Evolutionary conservation across 2,113 vertebrate genomes (phyloP).

Genomic region (Vimba vimba): DNA sequence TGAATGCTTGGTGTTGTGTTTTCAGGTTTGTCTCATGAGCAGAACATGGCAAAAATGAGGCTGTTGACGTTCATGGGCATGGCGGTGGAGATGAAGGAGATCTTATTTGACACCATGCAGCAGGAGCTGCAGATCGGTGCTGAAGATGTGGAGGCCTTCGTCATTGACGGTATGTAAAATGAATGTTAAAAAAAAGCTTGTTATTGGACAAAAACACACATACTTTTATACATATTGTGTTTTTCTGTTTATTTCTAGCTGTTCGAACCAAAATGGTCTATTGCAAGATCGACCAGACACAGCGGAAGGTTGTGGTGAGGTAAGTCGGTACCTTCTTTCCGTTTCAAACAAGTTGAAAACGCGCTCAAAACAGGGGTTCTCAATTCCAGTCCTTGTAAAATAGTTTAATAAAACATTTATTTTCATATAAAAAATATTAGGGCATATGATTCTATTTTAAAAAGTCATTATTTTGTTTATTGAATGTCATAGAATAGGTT

Average conservation of each 20-base stretch:
- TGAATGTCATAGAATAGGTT: no score
- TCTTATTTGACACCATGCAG: constrained; percentile 95
- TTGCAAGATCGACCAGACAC: constrained; percentile 99
- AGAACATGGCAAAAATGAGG: constrained; percentile 98
- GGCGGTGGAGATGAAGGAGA: constrained; percentile 97
- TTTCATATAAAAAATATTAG: no score
- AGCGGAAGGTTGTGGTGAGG: constrained; percentile 97
- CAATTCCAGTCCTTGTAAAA: no score
- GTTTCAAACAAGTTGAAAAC: background rate
- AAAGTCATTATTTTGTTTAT: no score
- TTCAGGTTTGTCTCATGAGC: constrained; percentile 92
- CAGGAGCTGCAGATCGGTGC: constrained; percentile 94
- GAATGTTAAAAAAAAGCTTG: background rate
- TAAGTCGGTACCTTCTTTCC: constrained; percentile 67
- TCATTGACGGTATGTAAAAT: constrained; percentile 86
- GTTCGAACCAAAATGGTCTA: constrained; percentile 99
- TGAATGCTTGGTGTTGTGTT: constrained; percentile 40
- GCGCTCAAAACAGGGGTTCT: no score
- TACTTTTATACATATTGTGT: constrained; percentile 1
- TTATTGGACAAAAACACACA: background rate
- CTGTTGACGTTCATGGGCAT: constrained; percentile 99
- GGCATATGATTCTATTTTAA: no score
- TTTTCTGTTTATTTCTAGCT: constrained; percentile 74
- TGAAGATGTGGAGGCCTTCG: constrained; percentile 96
- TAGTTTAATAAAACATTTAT: no score